A percentile compares a stretch with the other conserved stretches of the same genome.
Conservation (phyloP, 2,888 invertebrate genomes). For the Leptodirus hochenwartii region DNA sequence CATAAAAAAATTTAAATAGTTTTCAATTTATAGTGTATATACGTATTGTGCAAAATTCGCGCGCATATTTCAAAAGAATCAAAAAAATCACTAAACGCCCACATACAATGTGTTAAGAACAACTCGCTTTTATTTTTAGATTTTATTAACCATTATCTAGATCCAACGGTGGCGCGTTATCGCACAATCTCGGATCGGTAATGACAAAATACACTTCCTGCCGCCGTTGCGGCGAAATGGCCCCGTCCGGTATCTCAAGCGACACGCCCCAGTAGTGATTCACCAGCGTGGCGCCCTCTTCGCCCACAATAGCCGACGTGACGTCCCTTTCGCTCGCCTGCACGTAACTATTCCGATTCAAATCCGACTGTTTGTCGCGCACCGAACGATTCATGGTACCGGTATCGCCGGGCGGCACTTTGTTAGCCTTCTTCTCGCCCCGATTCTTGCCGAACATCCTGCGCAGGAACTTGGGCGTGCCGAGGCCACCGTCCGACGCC, state of each 20-base stretch:
- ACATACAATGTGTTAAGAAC: slow-evolving; percentile 15
- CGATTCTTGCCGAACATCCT: slow-evolving; percentile 23
- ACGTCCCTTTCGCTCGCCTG: slow-evolving; percentile 25
- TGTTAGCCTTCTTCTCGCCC: background rate
- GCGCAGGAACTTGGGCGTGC: slow-evolving; percentile 24
- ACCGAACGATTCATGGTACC: slow-evolving; percentile 7
- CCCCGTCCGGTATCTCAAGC: slow-evolving; percentile 74
- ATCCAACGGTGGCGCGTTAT: slow-evolving; percentile 63
- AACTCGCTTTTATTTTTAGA: background rate
- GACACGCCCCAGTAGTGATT: slow-evolving; percentile 85
- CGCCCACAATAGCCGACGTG: slow-evolving; percentile 41
- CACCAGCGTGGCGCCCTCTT: slow-evolving; percentile 63
- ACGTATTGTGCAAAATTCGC: too few relatives aligned
- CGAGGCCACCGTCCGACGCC: slow-evolving; percentile 19
- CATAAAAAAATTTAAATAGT: too few relatives aligned
- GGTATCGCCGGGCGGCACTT: slow-evolving; percentile 1
- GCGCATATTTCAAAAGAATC: too few relatives aligned
- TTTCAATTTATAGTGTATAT: too few relatives aligned
- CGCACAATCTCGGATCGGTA: slow-evolving; percentile 62
- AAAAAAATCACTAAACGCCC: too few relatives aligned
- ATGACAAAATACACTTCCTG: slow-evolving; percentile 91
- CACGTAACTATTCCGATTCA: background rate
- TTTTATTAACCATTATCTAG: slow-evolving; percentile 40
- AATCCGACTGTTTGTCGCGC: slow-evolving; percentile 6
- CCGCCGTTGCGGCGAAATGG: slow-evolving; percentile 60